Evolutionary conservation across 2,113 vertebrate genomes (phyloP).

Genomic region (Atlantisia rogersi): DNA sequence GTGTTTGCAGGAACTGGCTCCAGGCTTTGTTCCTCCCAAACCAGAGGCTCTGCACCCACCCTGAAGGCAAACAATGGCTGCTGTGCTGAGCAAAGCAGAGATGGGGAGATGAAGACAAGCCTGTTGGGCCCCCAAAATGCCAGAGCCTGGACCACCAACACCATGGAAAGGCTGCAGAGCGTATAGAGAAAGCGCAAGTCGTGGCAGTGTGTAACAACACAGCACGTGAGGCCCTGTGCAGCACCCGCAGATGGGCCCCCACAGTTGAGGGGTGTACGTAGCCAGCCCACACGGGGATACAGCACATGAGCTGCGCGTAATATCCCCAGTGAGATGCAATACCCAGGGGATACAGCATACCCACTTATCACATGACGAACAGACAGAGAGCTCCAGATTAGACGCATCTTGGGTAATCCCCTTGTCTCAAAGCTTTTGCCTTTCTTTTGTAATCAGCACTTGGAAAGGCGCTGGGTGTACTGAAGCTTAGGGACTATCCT

Average conservation of each 20-base stretch:
- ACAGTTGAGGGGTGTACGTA: neutral
- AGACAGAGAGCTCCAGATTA: slow-evolving; percentile 21
- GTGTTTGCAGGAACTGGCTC: slow-evolving; percentile 31
- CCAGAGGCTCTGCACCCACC: slow-evolving; percentile 54
- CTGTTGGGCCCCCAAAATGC: neutral
- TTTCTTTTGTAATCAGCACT: slow-evolving; percentile 23
- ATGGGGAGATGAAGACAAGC: neutral
- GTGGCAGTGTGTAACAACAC: neutral
- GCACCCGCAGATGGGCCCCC: rapidly evolving
- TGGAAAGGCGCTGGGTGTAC: neutral
- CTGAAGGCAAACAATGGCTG: slow-evolving; percentile 59
- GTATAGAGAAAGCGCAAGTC: no score
- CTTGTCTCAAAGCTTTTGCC: slow-evolving; percentile 2
- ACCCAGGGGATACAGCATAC: neutral
- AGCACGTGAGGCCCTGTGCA: neutral
- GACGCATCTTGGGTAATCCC: neutral
- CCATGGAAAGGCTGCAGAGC: neutral
- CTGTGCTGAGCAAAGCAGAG: neutral
- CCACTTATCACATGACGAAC: neutral
- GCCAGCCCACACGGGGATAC: rapidly evolving
- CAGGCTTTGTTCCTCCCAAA: slow-evolving; percentile 60
- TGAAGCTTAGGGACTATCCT: slow-evolving; percentile 41
- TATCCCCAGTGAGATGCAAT: neutral
- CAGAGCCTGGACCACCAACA: neutral
- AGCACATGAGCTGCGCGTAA: neutral